Conservation (phyloP, 2,888 invertebrate species). For the Trachelus troglodyta region DNA sequence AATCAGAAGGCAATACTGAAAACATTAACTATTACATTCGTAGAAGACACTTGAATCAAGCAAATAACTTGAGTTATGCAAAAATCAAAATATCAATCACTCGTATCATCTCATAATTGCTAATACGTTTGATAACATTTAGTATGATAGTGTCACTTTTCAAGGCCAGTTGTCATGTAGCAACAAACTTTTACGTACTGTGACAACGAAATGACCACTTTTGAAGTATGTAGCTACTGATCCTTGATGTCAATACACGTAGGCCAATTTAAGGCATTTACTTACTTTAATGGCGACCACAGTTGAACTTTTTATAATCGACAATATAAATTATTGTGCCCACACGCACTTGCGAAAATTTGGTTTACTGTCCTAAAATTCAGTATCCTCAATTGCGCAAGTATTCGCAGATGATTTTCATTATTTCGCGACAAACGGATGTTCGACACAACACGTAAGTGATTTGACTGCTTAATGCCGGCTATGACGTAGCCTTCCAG, state of each 20-base stretch:
- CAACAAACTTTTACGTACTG: neutral
- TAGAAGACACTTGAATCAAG: neutral
- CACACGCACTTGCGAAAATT: slow-evolving; percentile 9
- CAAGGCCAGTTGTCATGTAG: neutral
- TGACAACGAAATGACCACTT: neutral
- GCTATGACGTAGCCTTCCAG: neutral
- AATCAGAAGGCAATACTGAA: neutral
- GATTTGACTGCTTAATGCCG: slow-evolving; percentile 26
- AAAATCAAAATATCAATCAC: neutral
- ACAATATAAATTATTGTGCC: neutral
- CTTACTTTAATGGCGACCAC: neutral
- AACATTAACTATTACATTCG: neutral
- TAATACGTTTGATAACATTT: neutral
- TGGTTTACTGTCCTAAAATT: slow-evolving; percentile 17
- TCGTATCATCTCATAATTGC: neutral
- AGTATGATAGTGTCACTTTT: neutral
- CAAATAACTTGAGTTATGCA: neutral
- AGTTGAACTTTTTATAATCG: neutral
- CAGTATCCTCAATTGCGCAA: slow-evolving; percentile 23
- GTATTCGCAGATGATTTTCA: slow-evolving; percentile 39
- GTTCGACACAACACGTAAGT: slow-evolving; percentile 49
- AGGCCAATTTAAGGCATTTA: neutral
- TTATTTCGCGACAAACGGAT: slow-evolving; percentile 44
- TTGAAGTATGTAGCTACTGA: neutral
- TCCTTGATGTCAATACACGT: neutral